Conservation (phyloP, 2,888 invertebrate genomes). For the Folsomia manolachei region DNA sequence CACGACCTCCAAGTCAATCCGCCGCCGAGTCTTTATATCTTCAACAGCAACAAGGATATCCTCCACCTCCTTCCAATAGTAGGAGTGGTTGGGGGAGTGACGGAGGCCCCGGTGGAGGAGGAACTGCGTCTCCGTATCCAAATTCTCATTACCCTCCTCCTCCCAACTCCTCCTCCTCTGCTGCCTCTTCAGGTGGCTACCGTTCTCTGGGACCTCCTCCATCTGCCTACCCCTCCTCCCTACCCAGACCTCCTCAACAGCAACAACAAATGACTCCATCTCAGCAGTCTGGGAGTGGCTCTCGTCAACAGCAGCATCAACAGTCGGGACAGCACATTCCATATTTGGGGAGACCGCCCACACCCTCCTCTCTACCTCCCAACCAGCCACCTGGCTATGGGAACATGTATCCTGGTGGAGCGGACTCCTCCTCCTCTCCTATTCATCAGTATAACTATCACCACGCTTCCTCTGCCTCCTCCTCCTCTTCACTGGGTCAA, state of each 20-base stretch:
- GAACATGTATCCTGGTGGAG: slow-evolving; percentile 45
- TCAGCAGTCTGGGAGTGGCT: slow-evolving; percentile 52
- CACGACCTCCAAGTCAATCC: slow-evolving; percentile 37
- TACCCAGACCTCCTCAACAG: slow-evolving; percentile 47
- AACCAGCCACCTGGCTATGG: slow-evolving; percentile 43
- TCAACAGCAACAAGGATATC: slow-evolving; percentile 46
- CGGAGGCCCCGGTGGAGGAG: slow-evolving; percentile 43
- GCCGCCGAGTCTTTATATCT: slow-evolving; percentile 49
- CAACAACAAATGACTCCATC: slow-evolving; percentile 52
- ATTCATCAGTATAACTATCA: slow-evolving; percentile 50
- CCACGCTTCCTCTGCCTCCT: slow-evolving; percentile 33
- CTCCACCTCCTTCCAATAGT: slow-evolving; percentile 5
- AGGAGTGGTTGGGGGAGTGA: too few relatives aligned
- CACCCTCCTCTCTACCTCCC: slow-evolving; percentile 40
- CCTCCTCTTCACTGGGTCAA: slow-evolving; percentile 52
- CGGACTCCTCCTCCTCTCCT: too few relatives aligned
- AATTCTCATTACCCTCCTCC: slow-evolving; percentile 43
- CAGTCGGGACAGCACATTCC: slow-evolving; percentile 51
- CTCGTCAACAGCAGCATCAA: slow-evolving; percentile 41
- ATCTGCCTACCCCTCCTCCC: slow-evolving; percentile 48
- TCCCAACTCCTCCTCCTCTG: slow-evolving; percentile 48
- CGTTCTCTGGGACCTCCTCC: slow-evolving; percentile 35
- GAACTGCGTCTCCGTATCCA: slow-evolving; percentile 51
- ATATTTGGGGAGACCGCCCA: slow-evolving; percentile 47
- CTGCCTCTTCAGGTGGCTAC: slow-evolving; percentile 45